Percentiles rank a stretch among this genome's conserved stretches.
Evolutionary conservation across 1,140 invertebrate species (phyloP).

Genomic region (Radopholus similis): DNA sequence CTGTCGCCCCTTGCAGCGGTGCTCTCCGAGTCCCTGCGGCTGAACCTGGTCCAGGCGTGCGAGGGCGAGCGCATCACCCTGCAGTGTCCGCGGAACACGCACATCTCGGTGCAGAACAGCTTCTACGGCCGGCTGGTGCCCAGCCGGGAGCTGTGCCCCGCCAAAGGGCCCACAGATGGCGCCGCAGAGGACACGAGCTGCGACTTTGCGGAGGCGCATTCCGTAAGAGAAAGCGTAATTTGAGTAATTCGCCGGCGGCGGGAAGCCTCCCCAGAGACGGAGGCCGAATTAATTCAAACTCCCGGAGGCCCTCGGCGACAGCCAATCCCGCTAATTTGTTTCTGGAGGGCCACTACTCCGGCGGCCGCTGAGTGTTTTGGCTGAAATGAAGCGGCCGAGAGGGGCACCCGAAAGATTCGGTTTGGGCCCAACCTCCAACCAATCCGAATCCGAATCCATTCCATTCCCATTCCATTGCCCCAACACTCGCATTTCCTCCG

Average conservation of each 20-base stretch:
- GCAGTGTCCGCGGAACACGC: slow-evolving; percentile 48
- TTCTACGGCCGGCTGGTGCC: slow-evolving; percentile 50
- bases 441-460: background rate
- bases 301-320: background rate
- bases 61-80: slow-evolving; percentile 40
- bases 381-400: background rate
- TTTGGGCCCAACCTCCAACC: background rate
- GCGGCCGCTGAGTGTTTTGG: background rate
- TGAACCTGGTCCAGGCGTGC: slow-evolving; percentile 45
- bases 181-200: slow-evolving; percentile 43
- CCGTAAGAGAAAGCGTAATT: slow-evolving; percentile 27
- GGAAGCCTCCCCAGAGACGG: background rate
- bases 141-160: slow-evolving; percentile 38
- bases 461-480: background rate
- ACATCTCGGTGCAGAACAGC: slow-evolving; percentile 39
- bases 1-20: slow-evolving; percentile 35
- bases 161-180: slow-evolving; percentile 2
- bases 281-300: slow-evolving; percentile 9
- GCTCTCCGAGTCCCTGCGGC: slow-evolving; percentile 39
- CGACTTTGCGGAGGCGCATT: slow-evolving; percentile 39
- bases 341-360: background rate
- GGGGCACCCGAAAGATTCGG: background rate
- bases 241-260: slow-evolving; percentile 3
- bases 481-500: background rate
- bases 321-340: slow-evolving; percentile 3